Evolutionary conservation across 2,888 invertebrate genomes (phyloP).

Genomic region (Philopedon plagiatum): DNA sequence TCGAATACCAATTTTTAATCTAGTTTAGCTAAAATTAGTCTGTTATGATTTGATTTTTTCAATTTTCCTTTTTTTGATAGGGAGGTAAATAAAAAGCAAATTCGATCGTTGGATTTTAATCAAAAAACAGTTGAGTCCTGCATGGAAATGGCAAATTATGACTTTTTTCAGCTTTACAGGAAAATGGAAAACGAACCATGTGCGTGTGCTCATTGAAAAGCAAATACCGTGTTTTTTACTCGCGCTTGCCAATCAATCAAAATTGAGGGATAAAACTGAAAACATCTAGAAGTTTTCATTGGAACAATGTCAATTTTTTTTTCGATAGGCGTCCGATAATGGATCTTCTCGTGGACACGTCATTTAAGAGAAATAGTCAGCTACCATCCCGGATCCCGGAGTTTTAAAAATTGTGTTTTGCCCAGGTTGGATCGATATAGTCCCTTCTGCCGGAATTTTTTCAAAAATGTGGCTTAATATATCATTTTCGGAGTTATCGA

Average conservation of each 20-base stretch:
- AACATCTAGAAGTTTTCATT: background rate
- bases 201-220: constrained; percentile 17
- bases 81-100: constrained; percentile 12
- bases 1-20: too few species aligned
- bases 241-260: background rate
- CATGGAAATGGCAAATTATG: constrained; percentile 28
- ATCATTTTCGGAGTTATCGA: too few species aligned
- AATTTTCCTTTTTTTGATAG: constrained; percentile 3
- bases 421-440: too few species aligned
- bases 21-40: too few species aligned
- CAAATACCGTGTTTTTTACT: constrained; percentile 13
- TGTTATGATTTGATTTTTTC: too few species aligned
- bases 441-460: too few species aligned
- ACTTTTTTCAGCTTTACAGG: constrained; percentile 13
- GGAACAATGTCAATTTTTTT: background rate
- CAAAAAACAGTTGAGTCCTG: constrained; percentile 19
- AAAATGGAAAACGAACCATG: constrained; percentile 5
- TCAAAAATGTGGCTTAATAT: too few species aligned
- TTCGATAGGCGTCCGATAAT: too few species aligned
- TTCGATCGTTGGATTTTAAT: constrained; percentile 15
- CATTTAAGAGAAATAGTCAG: too few species aligned
- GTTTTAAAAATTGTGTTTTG: too few species aligned
- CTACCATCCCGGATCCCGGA: too few species aligned
- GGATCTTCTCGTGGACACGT: too few species aligned
- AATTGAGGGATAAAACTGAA: constrained; percentile 17